Evolutionary conservation across 92 coral and sea anemone species (phyloP), one percentile per base, ranked within the genome.

Genomic region (Epizoanthus ramosus): DNA sequence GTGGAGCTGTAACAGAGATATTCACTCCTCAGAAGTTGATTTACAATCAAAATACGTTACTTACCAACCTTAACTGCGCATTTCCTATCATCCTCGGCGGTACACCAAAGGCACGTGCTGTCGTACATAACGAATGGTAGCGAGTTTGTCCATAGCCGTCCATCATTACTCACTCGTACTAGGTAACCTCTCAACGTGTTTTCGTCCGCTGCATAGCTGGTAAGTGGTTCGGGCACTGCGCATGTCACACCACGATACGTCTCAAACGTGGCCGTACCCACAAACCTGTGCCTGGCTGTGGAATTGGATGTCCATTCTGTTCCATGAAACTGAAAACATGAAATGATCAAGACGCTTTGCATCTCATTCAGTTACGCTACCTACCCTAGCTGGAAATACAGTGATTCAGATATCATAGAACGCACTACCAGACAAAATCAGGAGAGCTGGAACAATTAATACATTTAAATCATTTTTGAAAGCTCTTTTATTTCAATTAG

Each of bases 21-120:
- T 37, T 6, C 43, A 37, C 5, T 37, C 43, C 43, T 37, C 43
- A 37, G 33, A 71, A 75, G 13, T 9, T 75, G 24, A 75, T 21
- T 16, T 13, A 33, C 31, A 67, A 67, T 28, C 82, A 61, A 77
- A 77, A 41, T 15, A 61, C 82, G 57, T 45, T 87, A 88, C 94
- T 88, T 93, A 93, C 97, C 92, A 86, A 95, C 98, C 95, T 95
- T 93, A 77, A 90, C 88, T 28, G 83, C 24, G 70, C 98, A 95
- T n/a, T 45, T 28, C 66, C 76, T 80, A 54, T 8, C 54, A 47
- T 61, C 65, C 43, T 60, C 86, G 31, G 86, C 64, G 43, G 79
- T 80, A 73, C 98, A 95, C 57, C 75, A 39, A 59, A 91, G 69
- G 80, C 98, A 95, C 76, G 79, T 68, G 33, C 98, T 88, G 85